A percentile compares a stretch with the other conserved stretches of the same genome.
phyloP scores from a whole-genome alignment of 2,888 invertebrate species.

The Megastigmus dorsalis region DNA sequence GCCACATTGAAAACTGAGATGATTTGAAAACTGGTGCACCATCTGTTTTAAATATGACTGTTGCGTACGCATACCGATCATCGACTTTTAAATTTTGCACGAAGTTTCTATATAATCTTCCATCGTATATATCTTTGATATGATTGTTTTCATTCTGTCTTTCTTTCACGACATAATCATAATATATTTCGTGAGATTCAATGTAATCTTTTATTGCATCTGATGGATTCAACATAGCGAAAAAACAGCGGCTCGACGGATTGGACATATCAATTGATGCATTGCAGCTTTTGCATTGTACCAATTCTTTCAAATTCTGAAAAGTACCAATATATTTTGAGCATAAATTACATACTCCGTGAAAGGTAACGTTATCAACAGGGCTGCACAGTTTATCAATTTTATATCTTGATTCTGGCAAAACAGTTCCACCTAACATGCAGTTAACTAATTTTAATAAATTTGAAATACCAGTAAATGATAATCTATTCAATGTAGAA shows the following conservation, averaged over 20 bases:
- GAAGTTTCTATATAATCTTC: conserved; percentile 35
- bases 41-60: conserved; percentile 17
- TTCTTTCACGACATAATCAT: conserved; percentile 12
- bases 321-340: conserved; percentile 8
- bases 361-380: conserved; percentile 24
- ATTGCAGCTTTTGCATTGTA: conserved; percentile 23
- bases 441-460: conserved; percentile 45
- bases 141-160: conserved; percentile 17
- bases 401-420: conserved; percentile 44
- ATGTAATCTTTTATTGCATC: conserved; percentile 19
- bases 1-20: conserved; percentile 11
- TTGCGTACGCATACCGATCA: not conserved
- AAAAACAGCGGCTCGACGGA: conserved; percentile 25
- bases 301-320: not conserved
- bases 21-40: conserved; percentile 18
- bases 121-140: conserved; percentile 50
- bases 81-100: conserved; percentile 8
- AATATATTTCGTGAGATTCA: conserved; percentile 13
- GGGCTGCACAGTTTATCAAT: conserved; percentile 33
- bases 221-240: conserved; percentile 37
- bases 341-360: conserved; percentile 36
- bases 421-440: conserved; percentile 35
- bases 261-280: not conserved
- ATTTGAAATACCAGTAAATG: conserved; percentile 29
- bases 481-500: conserved; percentile 9